phyloP scores from a whole-genome alignment of 2,113 vertebrate genomes.

The Mionectes macconnelli region DNA sequence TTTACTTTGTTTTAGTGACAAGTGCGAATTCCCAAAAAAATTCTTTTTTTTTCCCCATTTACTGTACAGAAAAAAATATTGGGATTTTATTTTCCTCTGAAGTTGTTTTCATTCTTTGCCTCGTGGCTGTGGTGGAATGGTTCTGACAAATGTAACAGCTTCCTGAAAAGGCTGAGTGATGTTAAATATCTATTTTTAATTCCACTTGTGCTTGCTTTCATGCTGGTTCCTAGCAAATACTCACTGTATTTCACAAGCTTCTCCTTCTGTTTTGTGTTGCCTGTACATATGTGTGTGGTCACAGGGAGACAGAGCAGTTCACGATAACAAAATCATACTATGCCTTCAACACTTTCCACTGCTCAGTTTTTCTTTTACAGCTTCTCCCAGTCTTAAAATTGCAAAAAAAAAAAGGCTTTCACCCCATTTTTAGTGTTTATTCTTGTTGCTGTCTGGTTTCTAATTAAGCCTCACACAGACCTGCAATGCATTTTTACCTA shows the following conservation, averaged over 20 bases:
- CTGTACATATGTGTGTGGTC: not conserved
- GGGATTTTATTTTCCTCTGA: not conserved
- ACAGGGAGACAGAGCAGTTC: not conserved
- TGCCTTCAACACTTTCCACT: not conserved
- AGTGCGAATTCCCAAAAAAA: not conserved
- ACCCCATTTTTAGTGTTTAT: not conserved
- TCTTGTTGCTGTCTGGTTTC: not conserved
- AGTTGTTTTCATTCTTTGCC: not conserved
- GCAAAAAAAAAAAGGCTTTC: not conserved
- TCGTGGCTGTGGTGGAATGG: not conserved
- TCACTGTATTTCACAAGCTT: not conserved
- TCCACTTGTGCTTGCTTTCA: not conserved
- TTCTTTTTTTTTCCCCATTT: not conserved
- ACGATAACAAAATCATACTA: not conserved
- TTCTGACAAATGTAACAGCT: not conserved
- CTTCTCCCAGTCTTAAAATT: not conserved
- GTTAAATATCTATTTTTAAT: not conserved
- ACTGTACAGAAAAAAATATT: not conserved
- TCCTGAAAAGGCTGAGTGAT: not conserved
- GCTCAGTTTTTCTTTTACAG: not conserved
- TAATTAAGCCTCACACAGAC: not conserved
- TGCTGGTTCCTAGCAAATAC: not conserved
- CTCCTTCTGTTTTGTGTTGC: not conserved
- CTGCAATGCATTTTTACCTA: not conserved
- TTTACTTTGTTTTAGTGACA: not conserved